Percentiles rank a stretch among this genome's conserved stretches.
phyloP scores from a whole-genome alignment of 1,140 invertebrate genomes.

The Drosophila repleta region DNA sequence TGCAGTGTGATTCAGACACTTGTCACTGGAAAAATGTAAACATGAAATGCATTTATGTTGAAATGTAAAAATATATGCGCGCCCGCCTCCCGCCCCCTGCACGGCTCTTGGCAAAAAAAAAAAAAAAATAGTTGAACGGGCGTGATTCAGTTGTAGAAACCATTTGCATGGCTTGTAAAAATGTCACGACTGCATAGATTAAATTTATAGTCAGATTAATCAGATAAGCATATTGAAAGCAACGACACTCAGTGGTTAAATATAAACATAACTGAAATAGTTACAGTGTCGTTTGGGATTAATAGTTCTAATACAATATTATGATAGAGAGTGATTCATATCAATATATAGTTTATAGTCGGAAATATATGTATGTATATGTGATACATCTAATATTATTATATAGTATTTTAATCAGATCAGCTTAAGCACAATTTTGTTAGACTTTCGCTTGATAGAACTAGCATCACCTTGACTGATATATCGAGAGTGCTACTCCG shows the following conservation, averaged over 20 bases:
- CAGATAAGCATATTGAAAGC: neutral
- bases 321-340: no score
- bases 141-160: conserved; percentile 19
- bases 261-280: neutral
- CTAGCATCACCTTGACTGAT: neutral
- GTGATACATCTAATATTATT: no score
- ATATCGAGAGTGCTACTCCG: neutral
- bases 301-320: neutral
- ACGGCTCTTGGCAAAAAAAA: neutral
- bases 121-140: conserved; percentile 29
- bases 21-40: conserved; percentile 82
- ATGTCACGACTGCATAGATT: conserved; percentile 12
- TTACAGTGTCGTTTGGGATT: neutral
- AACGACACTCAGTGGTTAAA: neutral
- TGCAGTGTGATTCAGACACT: conserved; percentile 77
- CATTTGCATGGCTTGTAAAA: conserved; percentile 18
- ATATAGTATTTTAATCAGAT: no score
- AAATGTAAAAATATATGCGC: conserved; percentile 50
- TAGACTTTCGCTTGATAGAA: no score
- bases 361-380: neutral
- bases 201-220: neutral
- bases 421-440: no score
- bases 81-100: neutral
- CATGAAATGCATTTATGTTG: conserved; percentile 81
- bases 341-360: no score